Evolutionary conservation across 2,797 vertebrate genomes (phyloP).

Genomic region (Enteromius thamalakanensis): DNA sequence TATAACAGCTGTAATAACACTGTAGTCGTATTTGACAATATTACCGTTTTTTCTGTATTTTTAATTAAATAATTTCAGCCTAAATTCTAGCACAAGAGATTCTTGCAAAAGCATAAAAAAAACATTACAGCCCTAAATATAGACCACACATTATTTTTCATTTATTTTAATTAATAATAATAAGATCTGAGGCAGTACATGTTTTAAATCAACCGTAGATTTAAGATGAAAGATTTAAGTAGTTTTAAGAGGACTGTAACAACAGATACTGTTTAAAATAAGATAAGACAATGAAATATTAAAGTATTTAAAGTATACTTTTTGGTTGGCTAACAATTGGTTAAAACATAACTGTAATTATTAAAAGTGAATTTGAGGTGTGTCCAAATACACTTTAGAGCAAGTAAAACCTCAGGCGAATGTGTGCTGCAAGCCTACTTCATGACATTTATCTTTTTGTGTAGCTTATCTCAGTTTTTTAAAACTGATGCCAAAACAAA

Average conservation of each 20-base stretch:
- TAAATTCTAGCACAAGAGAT: neutral
- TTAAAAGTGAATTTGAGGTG: neutral
- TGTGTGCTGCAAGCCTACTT: neutral
- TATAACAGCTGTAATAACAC: neutral
- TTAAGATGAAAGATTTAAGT: too few species aligned
- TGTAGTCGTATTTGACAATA: neutral
- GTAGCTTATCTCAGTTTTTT: constrained; percentile 14
- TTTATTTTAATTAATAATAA: neutral
- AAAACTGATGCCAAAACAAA: constrained; percentile 30
- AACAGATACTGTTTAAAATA: neutral
- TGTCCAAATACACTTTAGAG: neutral
- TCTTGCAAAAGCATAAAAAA: neutral
- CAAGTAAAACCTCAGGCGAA: neutral
- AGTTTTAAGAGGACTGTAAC: too few species aligned
- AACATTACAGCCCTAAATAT: neutral
- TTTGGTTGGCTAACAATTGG: neutral
- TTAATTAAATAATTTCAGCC: neutral
- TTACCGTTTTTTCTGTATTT: neutral
- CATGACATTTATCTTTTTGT: neutral
- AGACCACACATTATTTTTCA: neutral
- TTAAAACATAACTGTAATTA: neutral
- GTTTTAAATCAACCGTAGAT: too few species aligned
- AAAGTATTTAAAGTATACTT: neutral
- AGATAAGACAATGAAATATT: neutral
- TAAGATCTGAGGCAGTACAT: too few species aligned